phyloP scores from a whole-genome alignment of 2,797 vertebrate genomes.

The Paramormyrops hopkinsi region DNA sequence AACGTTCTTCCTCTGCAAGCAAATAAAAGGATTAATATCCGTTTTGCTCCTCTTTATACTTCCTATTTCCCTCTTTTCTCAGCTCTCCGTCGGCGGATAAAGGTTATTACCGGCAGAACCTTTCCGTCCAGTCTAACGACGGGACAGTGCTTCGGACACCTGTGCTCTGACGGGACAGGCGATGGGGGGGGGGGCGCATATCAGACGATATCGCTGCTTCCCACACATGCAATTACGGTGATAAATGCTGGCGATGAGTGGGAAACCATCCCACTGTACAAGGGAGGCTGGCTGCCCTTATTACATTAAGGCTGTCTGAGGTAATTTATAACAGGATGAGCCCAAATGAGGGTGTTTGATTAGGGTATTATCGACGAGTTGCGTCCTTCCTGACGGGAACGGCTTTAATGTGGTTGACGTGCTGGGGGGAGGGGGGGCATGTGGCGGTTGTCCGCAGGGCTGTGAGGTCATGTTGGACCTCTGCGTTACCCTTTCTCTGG shows the following conservation, averaged over 20 bases:
- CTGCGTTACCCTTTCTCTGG: neutral
- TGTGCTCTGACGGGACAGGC: conserved; percentile 63
- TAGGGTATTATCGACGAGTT: conserved; percentile 37
- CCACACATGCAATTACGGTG: conserved; percentile 67
- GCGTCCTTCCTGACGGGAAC: conserved; percentile 15
- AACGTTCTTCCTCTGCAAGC: conserved; percentile 31
- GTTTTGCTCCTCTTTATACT: conserved; percentile 47
- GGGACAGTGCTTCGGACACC: conserved; percentile 63
- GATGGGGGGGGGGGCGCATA: conserved; percentile 45
- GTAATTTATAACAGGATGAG: conserved; percentile 58
- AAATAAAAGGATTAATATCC: conserved; percentile 69
- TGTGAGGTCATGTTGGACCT: neutral
- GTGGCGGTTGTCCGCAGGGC: too few relatives aligned
- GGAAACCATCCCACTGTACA: conserved; percentile 55
- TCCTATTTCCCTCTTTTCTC: conserved; percentile 9
- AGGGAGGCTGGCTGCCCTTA: conserved; percentile 63
- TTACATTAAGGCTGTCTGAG: conserved; percentile 58
- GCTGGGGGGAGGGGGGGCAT: too few relatives aligned
- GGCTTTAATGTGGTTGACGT: neutral
- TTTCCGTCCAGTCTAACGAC: conserved; percentile 48
- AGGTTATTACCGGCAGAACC: conserved; percentile 39
- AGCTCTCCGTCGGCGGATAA: conserved; percentile 38
- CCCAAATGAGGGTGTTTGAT: conserved; percentile 42
- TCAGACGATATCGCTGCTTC: conserved; percentile 72
- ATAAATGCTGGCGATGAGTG: conserved; percentile 67